A percentile compares a stretch with the other conserved stretches of the same genome.
Evolutionary conservation across 2,888 invertebrate species (phyloP).

Genomic region (Hydriomena furcata): DNA sequence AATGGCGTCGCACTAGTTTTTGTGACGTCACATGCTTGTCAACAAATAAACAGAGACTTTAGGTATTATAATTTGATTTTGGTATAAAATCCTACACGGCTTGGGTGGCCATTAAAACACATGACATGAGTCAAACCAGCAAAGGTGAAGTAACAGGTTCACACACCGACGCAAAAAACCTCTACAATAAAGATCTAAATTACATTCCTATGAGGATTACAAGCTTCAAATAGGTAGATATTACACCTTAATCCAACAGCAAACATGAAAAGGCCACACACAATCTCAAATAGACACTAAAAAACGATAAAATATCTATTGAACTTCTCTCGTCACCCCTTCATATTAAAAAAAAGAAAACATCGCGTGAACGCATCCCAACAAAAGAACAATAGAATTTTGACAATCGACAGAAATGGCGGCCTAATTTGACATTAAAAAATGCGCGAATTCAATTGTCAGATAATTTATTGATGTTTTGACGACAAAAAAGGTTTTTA

Average conservation of each 20-base stretch:
- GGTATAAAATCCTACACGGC: background rate
- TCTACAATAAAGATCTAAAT: constrained; percentile 7
- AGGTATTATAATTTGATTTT: too few species aligned
- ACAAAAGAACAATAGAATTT: constrained; percentile 57
- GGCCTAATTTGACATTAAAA: constrained; percentile 79
- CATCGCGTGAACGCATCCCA: constrained; percentile 66
- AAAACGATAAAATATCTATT: constrained; percentile 39
- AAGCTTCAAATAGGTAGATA: constrained; percentile 44
- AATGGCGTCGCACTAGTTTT: too few species aligned
- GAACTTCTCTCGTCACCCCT: constrained; percentile 58
- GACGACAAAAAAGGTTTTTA: constrained; percentile 53
- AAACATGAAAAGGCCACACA: constrained; percentile 56
- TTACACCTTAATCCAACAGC: constrained; percentile 47
- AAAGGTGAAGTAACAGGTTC: constrained; percentile 31
- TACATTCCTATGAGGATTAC: constrained; percentile 54
- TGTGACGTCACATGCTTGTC: too few species aligned
- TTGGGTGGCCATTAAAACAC: constrained; percentile 6
- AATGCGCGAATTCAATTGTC: constrained; percentile 78
- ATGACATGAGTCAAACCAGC: background rate
- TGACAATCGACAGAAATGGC: constrained; percentile 70
- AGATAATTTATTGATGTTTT: constrained; percentile 78
- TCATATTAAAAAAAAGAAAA: constrained; percentile 52
- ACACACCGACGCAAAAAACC: constrained; percentile 46
- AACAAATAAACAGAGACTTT: too few species aligned
- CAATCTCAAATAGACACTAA: constrained; percentile 44